Base-by-base conservation (phyloP, 2,888 invertebrate genomes). In the Polylopha cassiicola region DNA sequence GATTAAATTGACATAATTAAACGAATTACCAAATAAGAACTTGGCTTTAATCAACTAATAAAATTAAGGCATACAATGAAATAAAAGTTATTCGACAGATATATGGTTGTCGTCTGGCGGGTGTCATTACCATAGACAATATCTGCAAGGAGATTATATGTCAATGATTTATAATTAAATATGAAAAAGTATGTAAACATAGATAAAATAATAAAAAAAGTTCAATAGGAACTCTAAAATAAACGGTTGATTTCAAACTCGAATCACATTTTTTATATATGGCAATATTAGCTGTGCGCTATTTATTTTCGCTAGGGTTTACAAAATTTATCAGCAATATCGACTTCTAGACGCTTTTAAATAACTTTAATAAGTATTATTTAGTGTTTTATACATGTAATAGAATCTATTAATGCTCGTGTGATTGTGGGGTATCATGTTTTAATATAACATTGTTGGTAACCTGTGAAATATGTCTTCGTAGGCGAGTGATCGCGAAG, bases 231-330 rank as follows among this genome's bases (percentile, higher is more conserved):
- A 29, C 20, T 39, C 5, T 3, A 8, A 30, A 37, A 46, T 36
- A 51, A 58, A 68, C 73, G 72, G n/a, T 71, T 73, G 53, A 43
- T 50, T 65, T 73, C 55, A 53, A 67, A 70, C 56, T 39, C 33
- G 9, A 17, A 10, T 38, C n/a, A 5, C 3, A 17, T 30, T 46
- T 53, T 64, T 61, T 51, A 14, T 7, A 5, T 32, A 39, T 62
- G 29, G 67, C 64, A 69, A 73, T 58, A 36, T 14, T 14, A n/a
- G 5, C 4, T 5, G 10, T 24, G 36, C 21, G 33, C 33, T 39
- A 36, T 36, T 41, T 41, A 32, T 32, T 36, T 28, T 44, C 29
- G 41, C 28, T 29, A 43, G 43, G 37, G 46, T 43, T 46, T 57
- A 72, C 54, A 36, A 23, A 41, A 36, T 30, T 24, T 36, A 41